These are phyloP conservation scores for Blera fallax DNA, from an alignment of 2,888 invertebrate genomes.

Conservation along the genomic window DNA sequence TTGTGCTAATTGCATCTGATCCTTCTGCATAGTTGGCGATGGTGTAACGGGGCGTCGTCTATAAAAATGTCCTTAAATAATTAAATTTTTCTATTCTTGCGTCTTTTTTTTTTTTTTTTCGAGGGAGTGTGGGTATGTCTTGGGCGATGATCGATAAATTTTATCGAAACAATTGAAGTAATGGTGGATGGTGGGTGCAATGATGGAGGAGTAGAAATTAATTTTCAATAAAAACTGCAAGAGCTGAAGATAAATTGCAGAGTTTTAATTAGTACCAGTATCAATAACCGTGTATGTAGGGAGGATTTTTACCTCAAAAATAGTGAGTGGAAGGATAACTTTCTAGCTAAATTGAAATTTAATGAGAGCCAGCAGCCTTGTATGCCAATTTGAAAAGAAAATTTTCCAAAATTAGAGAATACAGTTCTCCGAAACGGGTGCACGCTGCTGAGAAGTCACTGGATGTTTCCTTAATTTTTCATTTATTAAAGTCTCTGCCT, in stretches of 20 bases:
- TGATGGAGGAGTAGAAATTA: slow-evolving; percentile 51
- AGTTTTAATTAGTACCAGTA: slow-evolving; percentile 60
- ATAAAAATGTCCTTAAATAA: slow-evolving; percentile 72
- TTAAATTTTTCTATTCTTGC: slow-evolving; percentile 64
- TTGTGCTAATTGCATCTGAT: slow-evolving; percentile 73
- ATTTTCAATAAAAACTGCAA: slow-evolving; percentile 55
- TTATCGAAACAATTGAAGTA: slow-evolving; percentile 62
- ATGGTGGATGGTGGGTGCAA: neutral
- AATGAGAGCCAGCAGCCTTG: too few species aligned
- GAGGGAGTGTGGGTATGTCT: neutral
- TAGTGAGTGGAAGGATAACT: too few species aligned
- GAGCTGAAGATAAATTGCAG: slow-evolving; percentile 35
- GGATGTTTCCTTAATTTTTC: too few species aligned
- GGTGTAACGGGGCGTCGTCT: slow-evolving; percentile 47
- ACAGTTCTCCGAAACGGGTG: too few species aligned
- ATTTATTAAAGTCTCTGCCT: too few species aligned
- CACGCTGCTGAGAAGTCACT: too few species aligned
- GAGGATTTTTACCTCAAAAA: neutral
- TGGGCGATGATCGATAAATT: slow-evolving; percentile 69
- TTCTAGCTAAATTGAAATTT: too few species aligned
- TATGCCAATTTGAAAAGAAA: too few species aligned
- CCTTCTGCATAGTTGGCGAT: slow-evolving; percentile 37
- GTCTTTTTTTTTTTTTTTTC: neutral
- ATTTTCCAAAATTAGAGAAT: too few species aligned
- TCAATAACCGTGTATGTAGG: neutral